Percentiles rank a stretch among this genome's conserved stretches.
Conservation (phyloP, 2,113 vertebrate species). For the Oncorhynchus mykiss region DNA sequence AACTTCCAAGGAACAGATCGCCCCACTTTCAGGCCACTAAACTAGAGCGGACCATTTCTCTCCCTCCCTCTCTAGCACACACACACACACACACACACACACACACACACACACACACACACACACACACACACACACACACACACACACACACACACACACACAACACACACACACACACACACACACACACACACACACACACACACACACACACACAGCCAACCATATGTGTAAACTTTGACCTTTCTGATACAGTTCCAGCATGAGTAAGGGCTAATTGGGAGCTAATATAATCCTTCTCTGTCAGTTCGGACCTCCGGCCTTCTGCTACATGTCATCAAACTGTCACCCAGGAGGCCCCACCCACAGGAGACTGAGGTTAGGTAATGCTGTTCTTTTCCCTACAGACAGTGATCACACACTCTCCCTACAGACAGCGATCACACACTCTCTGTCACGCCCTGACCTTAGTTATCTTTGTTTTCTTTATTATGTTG, state of each 20-base stretch:
- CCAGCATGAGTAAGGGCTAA: conserved; percentile 15
- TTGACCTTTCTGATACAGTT: conserved; percentile 10
- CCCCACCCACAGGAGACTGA: not conserved
- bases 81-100: conserved; percentile 47
- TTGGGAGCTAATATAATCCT: conserved; percentile 15
- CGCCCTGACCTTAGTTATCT: no score
- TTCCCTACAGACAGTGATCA: no score
- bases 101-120: conserved; percentile 31
- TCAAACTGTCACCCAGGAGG: conserved; percentile 26
- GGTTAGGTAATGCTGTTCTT: not conserved
- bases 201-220: conserved; percentile 31
- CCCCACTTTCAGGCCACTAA: conserved; percentile 76
- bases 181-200: no score
- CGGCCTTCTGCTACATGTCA: conserved; percentile 11
- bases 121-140: conserved; percentile 26
- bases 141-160: conserved; percentile 31
- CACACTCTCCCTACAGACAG: no score
- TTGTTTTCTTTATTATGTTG: no score
- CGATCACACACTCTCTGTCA: no score
- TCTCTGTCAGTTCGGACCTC: not conserved
- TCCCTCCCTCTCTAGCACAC: conserved; percentile 58
- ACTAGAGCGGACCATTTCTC: conserved; percentile 76
- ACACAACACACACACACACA: not conserved
- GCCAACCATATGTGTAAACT: conserved; percentile 9
- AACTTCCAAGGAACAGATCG: conserved; percentile 83